These are phyloP conservation scores for Cryptomyrus ogoouensis DNA, from an alignment of 2,113 vertebrate species.

Conservation along the genomic window DNA sequence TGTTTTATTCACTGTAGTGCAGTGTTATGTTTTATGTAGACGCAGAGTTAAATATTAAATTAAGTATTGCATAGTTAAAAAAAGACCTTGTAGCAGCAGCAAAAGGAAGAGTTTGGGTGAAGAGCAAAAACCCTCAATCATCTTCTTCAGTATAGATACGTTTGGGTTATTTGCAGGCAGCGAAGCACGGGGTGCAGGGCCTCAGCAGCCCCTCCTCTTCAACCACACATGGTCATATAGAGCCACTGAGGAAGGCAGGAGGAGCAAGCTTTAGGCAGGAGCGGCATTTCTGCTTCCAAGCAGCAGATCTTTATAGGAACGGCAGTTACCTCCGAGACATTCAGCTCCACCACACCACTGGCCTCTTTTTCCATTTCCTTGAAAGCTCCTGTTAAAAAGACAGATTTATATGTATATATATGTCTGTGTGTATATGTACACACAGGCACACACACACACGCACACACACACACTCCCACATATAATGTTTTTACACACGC, in stretches of 20 bases:
- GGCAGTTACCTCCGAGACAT: slow-evolving; percentile 64
- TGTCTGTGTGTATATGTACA: neutral
- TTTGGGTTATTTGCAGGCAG: neutral
- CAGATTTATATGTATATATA: neutral
- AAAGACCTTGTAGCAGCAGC: neutral
- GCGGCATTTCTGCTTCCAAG: neutral
- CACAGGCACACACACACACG: neutral
- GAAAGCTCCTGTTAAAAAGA: slow-evolving; percentile 61
- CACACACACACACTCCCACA: neutral
- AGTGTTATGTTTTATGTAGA: neutral
- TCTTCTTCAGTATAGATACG: neutral
- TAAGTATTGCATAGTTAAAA: neutral
- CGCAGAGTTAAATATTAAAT: too few species aligned
- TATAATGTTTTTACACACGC: neutral
- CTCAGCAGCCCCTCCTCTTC: slow-evolving; percentile 15
- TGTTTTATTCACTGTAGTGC: neutral
- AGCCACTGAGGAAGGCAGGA: slow-evolving; percentile 59
- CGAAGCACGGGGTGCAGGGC: neutral
- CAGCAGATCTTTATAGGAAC: neutral
- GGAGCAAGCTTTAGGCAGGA: neutral
- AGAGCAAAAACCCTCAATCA: neutral
- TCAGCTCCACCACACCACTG: slow-evolving; percentile 59
- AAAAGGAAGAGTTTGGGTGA: neutral
- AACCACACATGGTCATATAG: slow-evolving; percentile 64
- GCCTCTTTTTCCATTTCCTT: slow-evolving; percentile 60